phyloP scores from a whole-genome alignment of 2,113 vertebrate genomes.

The Phalacrocorax brasilianus region DNA sequence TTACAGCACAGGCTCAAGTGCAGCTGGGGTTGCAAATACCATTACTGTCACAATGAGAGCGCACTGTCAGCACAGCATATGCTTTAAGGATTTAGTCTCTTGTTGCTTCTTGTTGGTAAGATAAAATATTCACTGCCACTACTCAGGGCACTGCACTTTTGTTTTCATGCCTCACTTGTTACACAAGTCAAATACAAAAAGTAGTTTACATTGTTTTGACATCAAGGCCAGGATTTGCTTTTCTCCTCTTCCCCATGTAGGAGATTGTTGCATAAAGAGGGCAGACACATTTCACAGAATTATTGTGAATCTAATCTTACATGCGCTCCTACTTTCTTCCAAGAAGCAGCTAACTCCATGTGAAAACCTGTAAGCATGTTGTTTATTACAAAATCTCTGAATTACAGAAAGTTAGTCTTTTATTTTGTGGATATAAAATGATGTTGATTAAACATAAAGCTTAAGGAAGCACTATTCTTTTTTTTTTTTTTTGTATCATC shows the following conservation, averaged over 20 bases:
- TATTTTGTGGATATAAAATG: background rate
- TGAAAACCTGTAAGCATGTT: background rate
- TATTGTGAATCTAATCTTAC: background rate
- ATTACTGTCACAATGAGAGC: background rate
- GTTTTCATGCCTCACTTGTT: conserved; percentile 17
- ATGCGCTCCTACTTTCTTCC: background rate
- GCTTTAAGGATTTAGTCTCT: conserved; percentile 1
- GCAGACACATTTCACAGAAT: background rate
- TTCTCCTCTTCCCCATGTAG: background rate
- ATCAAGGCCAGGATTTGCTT: background rate
- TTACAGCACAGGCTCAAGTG: background rate
- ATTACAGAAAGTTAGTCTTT: background rate
- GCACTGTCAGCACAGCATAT: background rate
- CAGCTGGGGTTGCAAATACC: conserved; percentile 12
- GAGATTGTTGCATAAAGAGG: background rate
- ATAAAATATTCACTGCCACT: conserved; percentile 26
- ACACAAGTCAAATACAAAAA: conserved; percentile 19
- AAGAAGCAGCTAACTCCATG: background rate
- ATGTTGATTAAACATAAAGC: background rate
- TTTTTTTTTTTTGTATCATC: background rate
- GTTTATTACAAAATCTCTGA: background rate
- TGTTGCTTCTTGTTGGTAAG: background rate
- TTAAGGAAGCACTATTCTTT: background rate
- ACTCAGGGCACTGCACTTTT: background rate
- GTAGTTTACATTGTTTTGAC: background rate